phyloP scores from a whole-genome alignment of 2,888 invertebrate species.

The Calliscelio sp. region DNA sequence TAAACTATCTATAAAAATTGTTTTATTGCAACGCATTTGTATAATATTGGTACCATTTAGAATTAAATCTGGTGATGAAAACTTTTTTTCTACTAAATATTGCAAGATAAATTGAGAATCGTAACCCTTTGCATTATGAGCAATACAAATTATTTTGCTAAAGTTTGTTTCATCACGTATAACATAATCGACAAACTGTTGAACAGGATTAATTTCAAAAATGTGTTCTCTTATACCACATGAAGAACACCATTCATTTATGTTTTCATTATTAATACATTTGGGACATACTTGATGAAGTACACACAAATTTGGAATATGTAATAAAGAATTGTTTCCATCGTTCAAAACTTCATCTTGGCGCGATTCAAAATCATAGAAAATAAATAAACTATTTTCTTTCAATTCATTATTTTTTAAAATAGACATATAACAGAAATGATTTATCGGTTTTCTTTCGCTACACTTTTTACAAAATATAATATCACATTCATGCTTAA shows the following conservation, averaged over 20 bases:
- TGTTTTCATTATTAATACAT: conserved; percentile 15
- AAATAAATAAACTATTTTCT: too few relatives aligned
- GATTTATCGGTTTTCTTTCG: too few relatives aligned
- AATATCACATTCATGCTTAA: background rate
- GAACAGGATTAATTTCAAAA: conserved; percentile 37
- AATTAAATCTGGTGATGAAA: conserved; percentile 64
- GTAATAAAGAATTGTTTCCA: background rate
- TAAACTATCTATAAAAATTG: conserved; percentile 65
- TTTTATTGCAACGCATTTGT: conserved; percentile 51
- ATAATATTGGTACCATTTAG: conserved; percentile 74
- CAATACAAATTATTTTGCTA: conserved; percentile 61
- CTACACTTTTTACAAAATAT: too few relatives aligned
- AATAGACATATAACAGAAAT: too few relatives aligned
- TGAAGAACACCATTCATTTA: background rate
- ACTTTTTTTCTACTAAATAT: background rate
- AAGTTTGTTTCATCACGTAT: conserved; percentile 14
- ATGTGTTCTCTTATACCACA: conserved; percentile 52
- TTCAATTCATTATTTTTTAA: too few relatives aligned
- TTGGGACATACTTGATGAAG: conserved; percentile 13
- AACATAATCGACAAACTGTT: conserved; percentile 53
- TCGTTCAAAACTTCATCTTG: conserved; percentile 2
- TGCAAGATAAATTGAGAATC: conserved; percentile 37
- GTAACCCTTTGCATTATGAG: conserved; percentile 49
- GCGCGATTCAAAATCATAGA: conserved; percentile 37
- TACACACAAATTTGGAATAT: conserved; percentile 25